phyloP scores from a whole-genome alignment of 2,113 vertebrate genomes.

The Oenanthe melanoleuca region DNA sequence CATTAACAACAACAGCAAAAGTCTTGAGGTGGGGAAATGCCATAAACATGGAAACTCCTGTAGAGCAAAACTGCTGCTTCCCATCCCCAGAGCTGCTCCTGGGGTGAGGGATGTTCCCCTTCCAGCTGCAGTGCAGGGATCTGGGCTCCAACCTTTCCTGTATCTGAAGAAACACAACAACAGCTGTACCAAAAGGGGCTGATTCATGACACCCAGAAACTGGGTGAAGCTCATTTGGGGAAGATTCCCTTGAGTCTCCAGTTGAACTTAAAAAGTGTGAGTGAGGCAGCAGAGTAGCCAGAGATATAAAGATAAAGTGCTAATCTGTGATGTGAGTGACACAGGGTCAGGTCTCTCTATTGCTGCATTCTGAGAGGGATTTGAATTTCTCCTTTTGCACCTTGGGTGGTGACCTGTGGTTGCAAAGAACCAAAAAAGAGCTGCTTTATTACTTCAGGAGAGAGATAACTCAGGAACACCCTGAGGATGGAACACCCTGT shows the following conservation, averaged over 20 bases:
- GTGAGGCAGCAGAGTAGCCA: neutral
- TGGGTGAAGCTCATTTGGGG: neutral
- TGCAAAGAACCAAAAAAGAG: neutral
- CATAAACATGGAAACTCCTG: neutral
- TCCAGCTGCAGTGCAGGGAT: neutral
- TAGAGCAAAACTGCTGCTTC: neutral
- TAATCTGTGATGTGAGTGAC: neutral
- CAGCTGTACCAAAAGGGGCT: neutral
- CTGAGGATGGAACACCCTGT: neutral
- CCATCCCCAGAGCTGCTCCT: neutral
- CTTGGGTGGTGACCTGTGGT: neutral
- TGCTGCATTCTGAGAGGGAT: neutral
- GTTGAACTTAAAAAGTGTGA: neutral
- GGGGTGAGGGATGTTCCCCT: neutral
- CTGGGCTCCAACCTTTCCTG: neutral
- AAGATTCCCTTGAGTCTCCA: neutral
- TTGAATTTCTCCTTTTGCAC: neutral
- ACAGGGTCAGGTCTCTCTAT: neutral
- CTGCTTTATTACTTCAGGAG: neutral
- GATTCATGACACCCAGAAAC: neutral
- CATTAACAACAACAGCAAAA: neutral
- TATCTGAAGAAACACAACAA: neutral
- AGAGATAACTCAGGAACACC: neutral
- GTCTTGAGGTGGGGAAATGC: neutral
- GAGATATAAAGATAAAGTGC: neutral